Evolutionary conservation across 92 coral and sea anemone genomes (phyloP).

Genomic region (Epizoanthus ramosus): DNA sequence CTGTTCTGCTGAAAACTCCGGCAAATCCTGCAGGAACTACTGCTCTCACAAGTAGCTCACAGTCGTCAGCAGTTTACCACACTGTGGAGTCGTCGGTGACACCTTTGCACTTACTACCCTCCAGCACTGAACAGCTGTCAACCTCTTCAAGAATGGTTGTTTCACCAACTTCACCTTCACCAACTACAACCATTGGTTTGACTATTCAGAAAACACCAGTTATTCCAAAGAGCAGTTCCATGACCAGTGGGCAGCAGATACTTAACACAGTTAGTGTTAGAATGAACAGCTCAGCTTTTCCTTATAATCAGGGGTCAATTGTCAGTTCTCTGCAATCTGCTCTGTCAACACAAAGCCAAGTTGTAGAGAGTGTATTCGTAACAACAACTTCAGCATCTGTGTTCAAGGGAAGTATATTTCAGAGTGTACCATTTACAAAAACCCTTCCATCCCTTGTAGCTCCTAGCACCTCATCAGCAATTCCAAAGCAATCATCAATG

Average conservation of each 20-base stretch:
- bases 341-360: too few species aligned
- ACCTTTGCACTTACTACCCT: background rate
- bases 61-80: background rate
- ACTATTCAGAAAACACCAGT: background rate
- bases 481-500: too few species aligned
- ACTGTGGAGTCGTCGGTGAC: background rate
- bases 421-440: too few species aligned
- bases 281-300: background rate
- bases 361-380: too few species aligned
- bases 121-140: background rate
- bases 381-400: too few species aligned
- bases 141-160: background rate
- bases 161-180: background rate
- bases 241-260: background rate
- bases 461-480: too few species aligned
- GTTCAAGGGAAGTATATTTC: too few species aligned
- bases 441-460: too few species aligned
- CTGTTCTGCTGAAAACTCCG: background rate
- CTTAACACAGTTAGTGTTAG: background rate
- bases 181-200: too few species aligned
- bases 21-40: background rate
- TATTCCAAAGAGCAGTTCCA: slow-evolving; percentile 2
- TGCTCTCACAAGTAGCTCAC: too few species aligned
- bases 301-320: background rate
- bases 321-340: background rate